These are phyloP conservation scores for Erythrocercus mccallii DNA, from an alignment of 2,113 vertebrate genomes.

Conservation along the genomic window DNA sequence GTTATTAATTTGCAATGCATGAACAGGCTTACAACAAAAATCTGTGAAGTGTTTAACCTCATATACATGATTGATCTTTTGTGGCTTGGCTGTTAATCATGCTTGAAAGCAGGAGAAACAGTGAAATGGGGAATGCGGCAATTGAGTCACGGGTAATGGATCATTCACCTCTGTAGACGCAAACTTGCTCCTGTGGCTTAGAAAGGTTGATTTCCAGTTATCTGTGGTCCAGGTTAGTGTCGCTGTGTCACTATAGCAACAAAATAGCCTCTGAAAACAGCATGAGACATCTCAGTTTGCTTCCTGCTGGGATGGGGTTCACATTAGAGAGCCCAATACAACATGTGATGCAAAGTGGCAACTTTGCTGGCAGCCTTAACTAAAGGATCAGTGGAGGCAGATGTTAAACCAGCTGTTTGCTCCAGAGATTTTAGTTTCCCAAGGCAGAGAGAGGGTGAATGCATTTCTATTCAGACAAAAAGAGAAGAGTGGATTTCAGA, in stretches of 20 bases:
- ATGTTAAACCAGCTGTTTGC: not conserved
- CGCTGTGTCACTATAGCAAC: not conserved
- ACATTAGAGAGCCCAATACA: not conserved
- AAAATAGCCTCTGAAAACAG: not conserved
- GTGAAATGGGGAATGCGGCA: not conserved
- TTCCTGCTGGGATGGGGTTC: not conserved
- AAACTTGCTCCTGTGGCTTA: not conserved
- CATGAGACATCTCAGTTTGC: not conserved
- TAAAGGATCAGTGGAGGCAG: not conserved
- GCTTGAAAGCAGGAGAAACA: not conserved
- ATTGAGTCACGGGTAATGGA: not conserved
- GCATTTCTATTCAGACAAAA: not conserved
- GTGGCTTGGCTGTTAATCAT: not conserved
- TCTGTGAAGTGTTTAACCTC: not conserved
- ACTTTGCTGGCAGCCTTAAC: not conserved
- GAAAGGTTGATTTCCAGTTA: not conserved
- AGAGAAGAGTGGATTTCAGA: not conserved
- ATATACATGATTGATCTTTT: not conserved
- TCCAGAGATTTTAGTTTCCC: not conserved
- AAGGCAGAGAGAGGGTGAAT: not conserved
- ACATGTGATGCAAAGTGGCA: not conserved
- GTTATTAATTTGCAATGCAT: not conserved
- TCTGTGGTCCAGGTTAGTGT: not conserved
- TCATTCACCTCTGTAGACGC: not conserved
- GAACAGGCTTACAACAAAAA: not conserved